Conservation (phyloP, 2,113 vertebrate genomes). For the Brienomyrus longianalis region DNA sequence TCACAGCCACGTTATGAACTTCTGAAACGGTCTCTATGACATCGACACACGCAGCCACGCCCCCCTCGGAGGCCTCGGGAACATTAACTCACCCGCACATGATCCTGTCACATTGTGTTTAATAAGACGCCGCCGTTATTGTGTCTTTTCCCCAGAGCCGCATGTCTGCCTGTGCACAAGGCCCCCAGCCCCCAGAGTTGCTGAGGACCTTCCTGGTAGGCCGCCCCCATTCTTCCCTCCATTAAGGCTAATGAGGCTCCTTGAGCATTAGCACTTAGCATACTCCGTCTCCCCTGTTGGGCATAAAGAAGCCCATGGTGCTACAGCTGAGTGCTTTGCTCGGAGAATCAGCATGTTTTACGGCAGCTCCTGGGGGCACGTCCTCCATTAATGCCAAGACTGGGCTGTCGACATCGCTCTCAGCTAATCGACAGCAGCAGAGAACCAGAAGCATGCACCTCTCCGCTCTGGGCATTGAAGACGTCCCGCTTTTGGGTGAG, state of each 20-base stretch:
- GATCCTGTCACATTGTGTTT: not conserved
- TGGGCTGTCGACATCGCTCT: not conserved
- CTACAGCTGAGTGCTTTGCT: not conserved
- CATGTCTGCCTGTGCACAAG: not conserved
- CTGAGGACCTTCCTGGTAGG: not conserved
- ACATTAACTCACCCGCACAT: not conserved
- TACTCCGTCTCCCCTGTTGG: conserved; percentile 9
- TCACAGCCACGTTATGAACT: not conserved
- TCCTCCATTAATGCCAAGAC: not conserved
- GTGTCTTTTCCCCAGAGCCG: not conserved
- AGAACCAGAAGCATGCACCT: not conserved
- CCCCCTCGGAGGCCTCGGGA: not conserved
- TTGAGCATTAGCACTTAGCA: conserved; percentile 15
- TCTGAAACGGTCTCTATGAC: not conserved
- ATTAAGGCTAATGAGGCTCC: conserved; percentile 25
- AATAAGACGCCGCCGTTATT: not conserved
- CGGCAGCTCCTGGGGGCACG: not conserved
- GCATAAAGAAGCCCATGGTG: not conserved
- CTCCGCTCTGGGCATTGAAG: not conserved
- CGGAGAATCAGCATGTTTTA: not conserved
- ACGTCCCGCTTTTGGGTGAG: not conserved
- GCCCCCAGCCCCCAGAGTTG: too few species aligned
- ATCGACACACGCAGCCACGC: not conserved
- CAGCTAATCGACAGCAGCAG: not conserved
- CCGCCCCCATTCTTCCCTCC: not conserved